Percentiles rank a stretch among this genome's conserved stretches.
Evolutionary conservation across 2,113 vertebrate species (phyloP).

Genomic region (Coreoperca whiteheadi): DNA sequence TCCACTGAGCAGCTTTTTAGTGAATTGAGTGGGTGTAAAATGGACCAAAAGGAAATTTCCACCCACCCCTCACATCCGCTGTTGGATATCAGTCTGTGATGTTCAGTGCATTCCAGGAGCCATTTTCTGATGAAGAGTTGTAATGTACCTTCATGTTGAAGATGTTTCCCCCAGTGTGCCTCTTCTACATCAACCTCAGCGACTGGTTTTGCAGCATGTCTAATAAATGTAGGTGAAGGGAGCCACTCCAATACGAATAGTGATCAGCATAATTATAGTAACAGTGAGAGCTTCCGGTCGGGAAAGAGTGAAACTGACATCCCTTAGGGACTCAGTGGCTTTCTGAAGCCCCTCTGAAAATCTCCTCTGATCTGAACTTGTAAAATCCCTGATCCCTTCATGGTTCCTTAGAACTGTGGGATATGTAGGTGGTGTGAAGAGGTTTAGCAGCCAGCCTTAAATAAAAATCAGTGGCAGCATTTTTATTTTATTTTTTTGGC

Average conservation of each 20-base stretch:
- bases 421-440: background rate
- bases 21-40: slow-evolving; percentile 49
- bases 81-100: slow-evolving; percentile 16
- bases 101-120: slow-evolving; percentile 11
- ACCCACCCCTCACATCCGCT: slow-evolving; percentile 25
- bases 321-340: background rate
- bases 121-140: slow-evolving; percentile 4
- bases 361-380: slow-evolving; percentile 46
- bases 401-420: slow-evolving; percentile 1
- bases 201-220: background rate
- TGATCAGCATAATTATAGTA: slow-evolving; percentile 24
- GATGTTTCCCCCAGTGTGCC: slow-evolving; percentile 1
- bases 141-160: slow-evolving; percentile 10
- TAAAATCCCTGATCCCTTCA: slow-evolving; percentile 31
- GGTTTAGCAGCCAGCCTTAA: background rate
- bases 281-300: slow-evolving; percentile 8
- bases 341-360: slow-evolving; percentile 13
- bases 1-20: slow-evolving; percentile 48
- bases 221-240: background rate
- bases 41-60: slow-evolving; percentile 39
- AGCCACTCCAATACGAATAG: background rate
- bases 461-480: background rate
- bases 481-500: background rate
- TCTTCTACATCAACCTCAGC: background rate
- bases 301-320: background rate